Conservation (phyloP, 1,140 invertebrate genomes). For the Palaemon carinicauda region DNA sequence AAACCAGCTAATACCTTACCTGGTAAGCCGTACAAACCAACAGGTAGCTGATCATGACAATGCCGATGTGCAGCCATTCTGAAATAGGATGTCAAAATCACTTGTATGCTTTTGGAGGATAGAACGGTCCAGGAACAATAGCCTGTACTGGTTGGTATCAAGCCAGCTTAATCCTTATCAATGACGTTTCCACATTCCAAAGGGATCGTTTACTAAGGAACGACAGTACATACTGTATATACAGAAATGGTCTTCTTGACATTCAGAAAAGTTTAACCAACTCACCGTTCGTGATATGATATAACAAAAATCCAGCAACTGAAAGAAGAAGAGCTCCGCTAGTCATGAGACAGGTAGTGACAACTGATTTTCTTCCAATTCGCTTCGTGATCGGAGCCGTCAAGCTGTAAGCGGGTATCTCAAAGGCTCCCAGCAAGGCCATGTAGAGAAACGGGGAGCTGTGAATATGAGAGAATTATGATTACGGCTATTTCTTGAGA, state of each 20-base stretch:
- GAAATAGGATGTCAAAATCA: not conserved
- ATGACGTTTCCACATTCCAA: not conserved
- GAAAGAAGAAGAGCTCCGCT: slow-evolving; percentile 1
- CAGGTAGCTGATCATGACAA: not conserved
- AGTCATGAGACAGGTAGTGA: not conserved
- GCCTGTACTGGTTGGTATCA: not conserved
- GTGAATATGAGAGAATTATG: not conserved
- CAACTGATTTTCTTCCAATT: not conserved
- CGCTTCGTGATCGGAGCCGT: slow-evolving; percentile 21
- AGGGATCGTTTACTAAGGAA: not conserved
- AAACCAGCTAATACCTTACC: not conserved
- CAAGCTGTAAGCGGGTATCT: slow-evolving; percentile 30
- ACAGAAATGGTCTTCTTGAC: not conserved
- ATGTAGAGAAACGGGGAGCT: slow-evolving; percentile 38
- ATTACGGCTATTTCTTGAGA: not conserved
- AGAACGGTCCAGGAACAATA: not conserved
- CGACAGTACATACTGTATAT: not conserved
- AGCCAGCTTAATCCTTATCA: not conserved
- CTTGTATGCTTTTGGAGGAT: not conserved
- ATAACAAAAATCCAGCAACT: not conserved
- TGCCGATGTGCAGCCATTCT: not conserved
- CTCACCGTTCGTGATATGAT: not conserved
- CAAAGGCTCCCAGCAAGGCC: slow-evolving; percentile 14
- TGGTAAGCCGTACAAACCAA: slow-evolving; percentile 10
- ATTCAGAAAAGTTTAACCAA: not conserved